Evolutionary conservation across 2,113 vertebrate genomes (phyloP).

Genomic region (Colossoma macropomum): DNA sequence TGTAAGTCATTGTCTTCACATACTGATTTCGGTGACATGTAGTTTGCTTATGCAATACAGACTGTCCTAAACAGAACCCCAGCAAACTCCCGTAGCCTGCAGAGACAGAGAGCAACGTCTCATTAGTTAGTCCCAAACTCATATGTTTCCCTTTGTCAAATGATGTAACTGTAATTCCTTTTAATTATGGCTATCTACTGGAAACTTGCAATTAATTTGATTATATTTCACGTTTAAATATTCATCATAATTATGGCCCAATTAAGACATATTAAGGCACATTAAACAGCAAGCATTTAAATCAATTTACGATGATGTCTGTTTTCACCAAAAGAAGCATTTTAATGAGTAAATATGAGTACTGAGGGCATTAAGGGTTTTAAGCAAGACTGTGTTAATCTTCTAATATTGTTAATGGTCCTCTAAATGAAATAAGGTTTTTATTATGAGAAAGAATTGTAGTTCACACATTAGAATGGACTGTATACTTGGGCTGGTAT

Average conservation of each 20-base stretch:
- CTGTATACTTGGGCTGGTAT: neutral
- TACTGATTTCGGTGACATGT: neutral
- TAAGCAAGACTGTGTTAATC: conserved; percentile 25
- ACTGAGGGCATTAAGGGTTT: conserved; percentile 16
- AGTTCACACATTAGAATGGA: conserved; percentile 6
- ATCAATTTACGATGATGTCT: conserved; percentile 59
- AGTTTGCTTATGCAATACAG: neutral
- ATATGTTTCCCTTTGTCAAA: conserved; percentile 56
- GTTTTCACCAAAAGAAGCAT: conserved; percentile 48
- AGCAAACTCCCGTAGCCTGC: neutral
- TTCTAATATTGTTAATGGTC: conserved; percentile 7
- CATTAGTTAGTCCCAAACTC: conserved; percentile 39
- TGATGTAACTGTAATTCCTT: conserved; percentile 49
- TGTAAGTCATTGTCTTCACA: too few relatives aligned
- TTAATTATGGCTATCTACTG: conserved; percentile 59
- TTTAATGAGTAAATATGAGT: conserved; percentile 50
- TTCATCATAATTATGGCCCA: conserved; percentile 63
- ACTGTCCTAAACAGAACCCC: neutral
- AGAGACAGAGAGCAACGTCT: conserved; percentile 28
- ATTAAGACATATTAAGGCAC: conserved; percentile 63
- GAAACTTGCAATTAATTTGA: conserved; percentile 62
- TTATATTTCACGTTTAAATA: conserved; percentile 60
- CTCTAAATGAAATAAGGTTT: conserved; percentile 28
- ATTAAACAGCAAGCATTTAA: conserved; percentile 61
- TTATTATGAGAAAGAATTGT: conserved; percentile 4